These are phyloP conservation scores for Caenorhabditis imperialis DNA, from an alignment of 2,888 invertebrate species.

Conservation along the genomic window DNA sequence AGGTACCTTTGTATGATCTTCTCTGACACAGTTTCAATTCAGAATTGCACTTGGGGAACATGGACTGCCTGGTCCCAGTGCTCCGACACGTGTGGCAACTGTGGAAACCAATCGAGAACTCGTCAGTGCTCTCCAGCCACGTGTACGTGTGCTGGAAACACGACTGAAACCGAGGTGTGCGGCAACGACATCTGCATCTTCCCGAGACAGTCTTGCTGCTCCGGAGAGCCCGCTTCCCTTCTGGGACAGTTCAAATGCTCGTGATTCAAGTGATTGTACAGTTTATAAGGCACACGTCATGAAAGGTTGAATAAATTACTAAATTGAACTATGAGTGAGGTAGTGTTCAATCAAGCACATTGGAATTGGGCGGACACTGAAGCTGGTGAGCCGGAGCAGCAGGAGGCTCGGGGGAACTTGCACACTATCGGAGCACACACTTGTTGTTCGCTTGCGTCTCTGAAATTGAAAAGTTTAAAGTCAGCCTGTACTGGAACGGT, in stretches of 20 bases:
- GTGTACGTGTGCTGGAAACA: slow-evolving; percentile 33
- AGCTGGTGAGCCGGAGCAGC: slow-evolving; percentile 44
- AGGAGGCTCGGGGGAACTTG: slow-evolving; percentile 41
- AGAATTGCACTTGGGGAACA: slow-evolving; percentile 30
- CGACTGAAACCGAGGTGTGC: slow-evolving; percentile 11
- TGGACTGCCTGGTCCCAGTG: slow-evolving; percentile 34
- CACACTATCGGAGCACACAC: slow-evolving; percentile 33
- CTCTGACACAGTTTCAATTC: too few species aligned
- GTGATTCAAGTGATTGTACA: too few species aligned
- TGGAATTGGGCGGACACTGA: slow-evolving; percentile 41
- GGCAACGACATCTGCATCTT: slow-evolving; percentile 28
- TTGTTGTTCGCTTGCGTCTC: slow-evolving; percentile 31
- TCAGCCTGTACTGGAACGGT: neutral
- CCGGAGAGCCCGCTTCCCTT: slow-evolving; percentile 25
- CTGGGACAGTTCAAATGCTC: slow-evolving; percentile 27
- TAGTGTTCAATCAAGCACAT: slow-evolving; percentile 21
- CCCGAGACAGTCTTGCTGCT: slow-evolving; percentile 25
- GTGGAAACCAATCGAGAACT: slow-evolving; percentile 25
- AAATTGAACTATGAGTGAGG: neutral
- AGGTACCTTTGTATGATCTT: too few species aligned
- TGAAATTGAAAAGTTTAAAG: slow-evolving; percentile 11
- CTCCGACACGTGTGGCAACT: slow-evolving; percentile 25
- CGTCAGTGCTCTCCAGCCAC: slow-evolving; percentile 10
- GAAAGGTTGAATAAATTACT: slow-evolving; percentile 3
- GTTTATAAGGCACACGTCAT: slow-evolving; percentile 39